Percentiles rank a stretch among this genome's conserved stretches.
These are phyloP conservation scores for Gobio occitaniae DNA, from an alignment of 2,797 vertebrate species.

Conservation along the genomic window DNA sequence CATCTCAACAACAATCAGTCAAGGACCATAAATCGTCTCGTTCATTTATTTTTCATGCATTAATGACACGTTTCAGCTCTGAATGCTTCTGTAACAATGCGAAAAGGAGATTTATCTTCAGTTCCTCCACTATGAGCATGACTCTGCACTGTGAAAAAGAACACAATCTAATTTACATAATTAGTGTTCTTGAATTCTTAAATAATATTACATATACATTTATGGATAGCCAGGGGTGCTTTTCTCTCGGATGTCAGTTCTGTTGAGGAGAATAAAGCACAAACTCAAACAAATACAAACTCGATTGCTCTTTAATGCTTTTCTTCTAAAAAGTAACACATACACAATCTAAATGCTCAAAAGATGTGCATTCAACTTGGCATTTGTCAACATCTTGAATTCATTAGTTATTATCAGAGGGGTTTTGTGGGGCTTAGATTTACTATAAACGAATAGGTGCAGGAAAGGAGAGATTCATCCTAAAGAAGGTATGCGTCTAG, in stretches of 20 bases:
- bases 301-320: conserved; percentile 21
- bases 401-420: not conserved
- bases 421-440: not conserved
- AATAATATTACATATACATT: conserved; percentile 32
- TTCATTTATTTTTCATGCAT: conserved; percentile 28
- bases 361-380: not conserved
- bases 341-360: not conserved
- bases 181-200: conserved; percentile 18
- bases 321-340: not conserved
- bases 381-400: not conserved
- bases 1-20: conserved; percentile 11
- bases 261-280: not conserved
- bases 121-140: not conserved
- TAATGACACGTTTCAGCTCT: conserved; percentile 12
- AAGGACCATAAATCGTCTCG: not conserved
- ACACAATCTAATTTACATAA: conserved; percentile 37
- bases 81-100: not conserved
- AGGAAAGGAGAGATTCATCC: conserved; percentile 15
- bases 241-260: conserved; percentile 2
- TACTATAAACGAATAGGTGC: not conserved
- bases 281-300: conserved; percentile 8
- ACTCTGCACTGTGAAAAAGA: conserved; percentile 21
- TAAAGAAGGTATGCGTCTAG: conserved; percentile 4
- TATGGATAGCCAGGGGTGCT: conserved; percentile 14
- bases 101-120: conserved; percentile 8